Percentiles rank a stretch among this genome's conserved stretches.
Conservation (phyloP, 2,113 vertebrate species). For the Zapus hudsonius region DNA sequence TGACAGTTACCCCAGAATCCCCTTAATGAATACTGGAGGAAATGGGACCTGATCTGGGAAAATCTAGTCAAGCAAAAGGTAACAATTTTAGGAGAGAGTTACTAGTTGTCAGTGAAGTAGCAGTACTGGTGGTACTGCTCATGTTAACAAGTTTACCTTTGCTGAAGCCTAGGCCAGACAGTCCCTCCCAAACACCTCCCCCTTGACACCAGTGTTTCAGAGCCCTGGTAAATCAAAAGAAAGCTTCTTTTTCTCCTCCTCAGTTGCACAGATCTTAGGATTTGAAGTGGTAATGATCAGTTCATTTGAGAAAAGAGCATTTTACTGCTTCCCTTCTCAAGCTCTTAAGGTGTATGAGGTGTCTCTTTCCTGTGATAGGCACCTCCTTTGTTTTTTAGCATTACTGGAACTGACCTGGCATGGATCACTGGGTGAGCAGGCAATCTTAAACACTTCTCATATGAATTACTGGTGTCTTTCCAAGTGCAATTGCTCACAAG, state of each 20-base stretch:
- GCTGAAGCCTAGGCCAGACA: slow-evolving; percentile 41
- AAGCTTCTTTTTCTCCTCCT: slow-evolving; percentile 66
- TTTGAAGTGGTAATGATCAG: slow-evolving; percentile 80
- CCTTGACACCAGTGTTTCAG: slow-evolving; percentile 56
- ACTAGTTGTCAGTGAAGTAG: too few species aligned
- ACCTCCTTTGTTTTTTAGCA: slow-evolving; percentile 71
- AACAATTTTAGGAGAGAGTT: too few species aligned
- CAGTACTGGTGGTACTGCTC: neutral
- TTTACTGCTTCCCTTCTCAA: slow-evolving; percentile 71
- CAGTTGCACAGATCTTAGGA: slow-evolving; percentile 62
- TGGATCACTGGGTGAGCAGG: slow-evolving; percentile 80
- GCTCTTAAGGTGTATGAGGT: slow-evolving; percentile 58
- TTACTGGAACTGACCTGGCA: slow-evolving; percentile 77
- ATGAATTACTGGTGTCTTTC: slow-evolving; percentile 80
- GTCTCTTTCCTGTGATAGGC: slow-evolving; percentile 54
- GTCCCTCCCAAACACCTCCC: slow-evolving; percentile 67
- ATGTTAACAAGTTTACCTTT: slow-evolving; percentile 56
- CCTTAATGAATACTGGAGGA: neutral
- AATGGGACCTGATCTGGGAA: neutral
- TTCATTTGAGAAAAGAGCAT: slow-evolving; percentile 80
- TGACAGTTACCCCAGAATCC: neutral
- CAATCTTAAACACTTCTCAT: slow-evolving; percentile 81
- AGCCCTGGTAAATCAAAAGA: slow-evolving; percentile 76
- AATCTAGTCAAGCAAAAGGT: slow-evolving; percentile 35
- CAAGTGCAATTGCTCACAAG: slow-evolving; percentile 74